These are phyloP conservation scores for Cryptus viduatorius DNA, from an alignment of 2,888 invertebrate species.

Conservation along the genomic window DNA sequence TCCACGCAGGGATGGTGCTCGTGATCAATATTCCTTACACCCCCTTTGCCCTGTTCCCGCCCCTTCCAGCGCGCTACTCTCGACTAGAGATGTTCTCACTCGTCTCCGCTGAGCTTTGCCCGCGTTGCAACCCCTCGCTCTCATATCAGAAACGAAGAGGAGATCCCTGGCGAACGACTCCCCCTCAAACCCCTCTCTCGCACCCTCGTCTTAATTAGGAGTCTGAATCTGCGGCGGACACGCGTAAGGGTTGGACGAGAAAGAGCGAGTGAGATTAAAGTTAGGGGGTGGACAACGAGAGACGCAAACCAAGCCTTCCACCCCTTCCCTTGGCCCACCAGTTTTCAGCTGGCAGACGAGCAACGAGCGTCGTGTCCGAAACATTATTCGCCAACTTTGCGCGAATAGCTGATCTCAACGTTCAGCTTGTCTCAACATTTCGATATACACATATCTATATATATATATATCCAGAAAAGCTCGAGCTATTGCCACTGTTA, in stretches of 20 bases:
- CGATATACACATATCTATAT: neutral
- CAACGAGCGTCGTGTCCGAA: constrained; percentile 82
- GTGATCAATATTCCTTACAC: constrained; percentile 85
- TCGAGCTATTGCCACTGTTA: neutral
- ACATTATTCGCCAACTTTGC: constrained; percentile 84
- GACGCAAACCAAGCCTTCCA: constrained; percentile 52
- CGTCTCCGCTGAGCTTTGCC: neutral
- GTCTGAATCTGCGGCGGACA: constrained; percentile 94
- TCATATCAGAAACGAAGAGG: constrained; percentile 13
- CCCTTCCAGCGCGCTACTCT: constrained; percentile 77
- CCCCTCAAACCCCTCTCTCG: constrained; percentile 79
- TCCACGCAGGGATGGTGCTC: constrained; percentile 75
- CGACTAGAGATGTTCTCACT: constrained; percentile 64
- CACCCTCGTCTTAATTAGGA: constrained; percentile 93
- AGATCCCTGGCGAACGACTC: constrained; percentile 55
- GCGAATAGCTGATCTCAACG: constrained; percentile 11
- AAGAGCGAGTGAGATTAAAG: constrained; percentile 66
- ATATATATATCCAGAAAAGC: neutral
- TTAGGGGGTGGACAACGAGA: constrained; percentile 59
- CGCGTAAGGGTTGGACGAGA: constrained; percentile 85
- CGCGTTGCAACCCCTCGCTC: constrained; percentile 56
- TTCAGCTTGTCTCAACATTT: neutral
- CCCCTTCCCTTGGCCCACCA: constrained; percentile 17
- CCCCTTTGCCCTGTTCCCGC: constrained; percentile 83
- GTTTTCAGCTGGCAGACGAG: constrained; percentile 54